phyloP scores from a whole-genome alignment of 53 echinoderm and acorn worm species.

The Crossaster papposus region DNA sequence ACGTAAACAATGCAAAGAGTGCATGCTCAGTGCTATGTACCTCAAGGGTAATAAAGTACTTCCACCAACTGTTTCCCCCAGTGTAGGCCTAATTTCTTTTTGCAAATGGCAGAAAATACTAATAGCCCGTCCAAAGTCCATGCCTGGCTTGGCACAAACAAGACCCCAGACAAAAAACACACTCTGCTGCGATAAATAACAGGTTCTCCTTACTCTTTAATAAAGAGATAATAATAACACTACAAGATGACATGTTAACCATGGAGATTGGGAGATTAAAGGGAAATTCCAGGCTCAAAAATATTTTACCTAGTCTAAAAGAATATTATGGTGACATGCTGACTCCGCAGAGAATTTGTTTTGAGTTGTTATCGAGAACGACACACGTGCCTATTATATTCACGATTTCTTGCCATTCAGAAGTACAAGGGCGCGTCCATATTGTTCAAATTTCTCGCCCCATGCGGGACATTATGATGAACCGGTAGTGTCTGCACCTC shows the following conservation, averaged over 20 bases:
- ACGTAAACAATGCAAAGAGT: too few relatives aligned
- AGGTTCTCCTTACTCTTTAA: not conserved
- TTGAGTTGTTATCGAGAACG: too few relatives aligned
- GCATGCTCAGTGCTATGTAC: not conserved
- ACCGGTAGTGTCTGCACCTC: too few relatives aligned
- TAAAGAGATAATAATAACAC: not conserved
- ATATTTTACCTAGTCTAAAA: too few relatives aligned
- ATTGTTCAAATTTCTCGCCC: too few relatives aligned
- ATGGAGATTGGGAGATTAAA: not conserved
- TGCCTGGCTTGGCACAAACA: not conserved
- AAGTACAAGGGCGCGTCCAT: too few relatives aligned
- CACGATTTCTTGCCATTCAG: too few relatives aligned
- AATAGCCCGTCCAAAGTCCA: not conserved
- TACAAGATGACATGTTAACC: not conserved
- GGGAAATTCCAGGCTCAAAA: too few relatives aligned
- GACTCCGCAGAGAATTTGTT: too few relatives aligned
- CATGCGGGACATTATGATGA: too few relatives aligned
- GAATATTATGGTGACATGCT: too few relatives aligned
- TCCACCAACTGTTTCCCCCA: not conserved
- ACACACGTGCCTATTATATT: too few relatives aligned
- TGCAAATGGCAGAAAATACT: not conserved
- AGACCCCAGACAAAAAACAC: slow-evolving; percentile 1
- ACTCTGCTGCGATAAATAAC: not conserved
- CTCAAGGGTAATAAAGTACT: not conserved
- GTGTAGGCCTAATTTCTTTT: not conserved